Evolutionary conservation across 2,888 invertebrate genomes (phyloP).

Genomic region (Chrysopilus asiliformis): DNA sequence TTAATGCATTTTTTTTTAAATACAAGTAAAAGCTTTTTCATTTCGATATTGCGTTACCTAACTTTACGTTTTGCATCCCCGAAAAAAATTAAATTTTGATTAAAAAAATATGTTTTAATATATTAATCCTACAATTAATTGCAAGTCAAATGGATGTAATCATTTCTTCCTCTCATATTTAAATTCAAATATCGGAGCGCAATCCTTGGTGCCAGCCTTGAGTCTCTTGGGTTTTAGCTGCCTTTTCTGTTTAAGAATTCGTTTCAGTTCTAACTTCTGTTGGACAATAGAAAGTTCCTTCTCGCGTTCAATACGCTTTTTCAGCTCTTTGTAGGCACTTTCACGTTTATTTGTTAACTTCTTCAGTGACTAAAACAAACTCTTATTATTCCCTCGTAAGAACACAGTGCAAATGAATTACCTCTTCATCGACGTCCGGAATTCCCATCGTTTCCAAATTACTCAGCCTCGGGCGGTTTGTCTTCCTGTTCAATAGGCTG

Average conservation of each 20-base stretch:
- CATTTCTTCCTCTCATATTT: conserved; percentile 69
- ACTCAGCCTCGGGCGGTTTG: conserved; percentile 52
- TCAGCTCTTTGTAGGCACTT: conserved; percentile 57
- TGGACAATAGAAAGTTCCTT: conserved; percentile 60
- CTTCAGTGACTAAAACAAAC: conserved; percentile 20
- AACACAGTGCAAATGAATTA: conserved; percentile 16
- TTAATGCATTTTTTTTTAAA: no score
- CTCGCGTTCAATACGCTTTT: conserved; percentile 63
- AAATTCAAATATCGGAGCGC: conserved; percentile 67
- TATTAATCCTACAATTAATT: no score
- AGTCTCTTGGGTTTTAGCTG: conserved; percentile 51
- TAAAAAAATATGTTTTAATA: no score
- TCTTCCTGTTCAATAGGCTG: conserved; percentile 49
- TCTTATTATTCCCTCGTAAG: background rate
- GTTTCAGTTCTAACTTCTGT: conserved; percentile 63
- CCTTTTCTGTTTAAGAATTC: conserved; percentile 50
- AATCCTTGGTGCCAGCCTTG: conserved; percentile 46
- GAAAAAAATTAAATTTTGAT: no score
- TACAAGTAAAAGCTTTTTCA: no score
- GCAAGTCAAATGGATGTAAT: no score
- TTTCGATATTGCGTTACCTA: no score
- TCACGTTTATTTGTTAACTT: conserved; percentile 45
- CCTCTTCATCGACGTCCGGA: conserved; percentile 45
- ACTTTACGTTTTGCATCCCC: no score
- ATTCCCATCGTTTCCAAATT: conserved; percentile 43